Evolutionary conservation across 2,888 invertebrate species (phyloP), one percentile per base, ranked within the genome.

Genomic region (Andrena hattorfiana): DNA sequence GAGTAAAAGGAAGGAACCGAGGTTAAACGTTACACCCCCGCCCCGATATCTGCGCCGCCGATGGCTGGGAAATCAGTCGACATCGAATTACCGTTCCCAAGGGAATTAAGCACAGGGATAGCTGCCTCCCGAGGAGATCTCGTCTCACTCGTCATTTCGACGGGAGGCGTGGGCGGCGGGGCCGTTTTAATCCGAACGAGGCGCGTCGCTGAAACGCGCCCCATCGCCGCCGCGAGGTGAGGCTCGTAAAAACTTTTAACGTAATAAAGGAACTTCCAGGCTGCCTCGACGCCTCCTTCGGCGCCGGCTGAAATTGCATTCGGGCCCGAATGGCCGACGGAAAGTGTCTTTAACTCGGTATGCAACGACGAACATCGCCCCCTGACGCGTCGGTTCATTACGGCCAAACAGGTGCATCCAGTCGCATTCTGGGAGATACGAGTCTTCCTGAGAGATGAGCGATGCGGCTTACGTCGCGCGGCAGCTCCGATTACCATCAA

Each of bases 211-310:
- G 63, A 42, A 69, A 64, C 32, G 59, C 67, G 30, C 42, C 77
- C 71, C 49, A 54, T 60, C 23, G 49, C 49, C 32, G 63, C 59
- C 48, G n/a, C 10, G 32, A 66, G 42, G 64, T 30, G 82, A 77
- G 84, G 78, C 42, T 85, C 80, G 85, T 77, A 89, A 87, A 85
- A 89, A 86, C 83, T 87, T 89, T 87, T 86, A 87, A 89, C 67
- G 85, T 85, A 86, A 89, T 87, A 87, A 85, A 83, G 72, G 42
- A 63, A 86, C 82, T 72, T 83, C 77, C 79, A 78, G 80, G 68
- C 42, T 79, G 77, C 71, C 74, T 77, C 54, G 64, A 1, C 66
- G 73, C 51, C 28, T 32, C 32, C 63, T 49, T 49, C 32, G 28
- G 48, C 62, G 68, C 81, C 51, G 74, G 63, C 72, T 81, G 77